Evolutionary conservation across 2,113 vertebrate species (phyloP).

Genomic region (Tachysurus fulvidraco): DNA sequence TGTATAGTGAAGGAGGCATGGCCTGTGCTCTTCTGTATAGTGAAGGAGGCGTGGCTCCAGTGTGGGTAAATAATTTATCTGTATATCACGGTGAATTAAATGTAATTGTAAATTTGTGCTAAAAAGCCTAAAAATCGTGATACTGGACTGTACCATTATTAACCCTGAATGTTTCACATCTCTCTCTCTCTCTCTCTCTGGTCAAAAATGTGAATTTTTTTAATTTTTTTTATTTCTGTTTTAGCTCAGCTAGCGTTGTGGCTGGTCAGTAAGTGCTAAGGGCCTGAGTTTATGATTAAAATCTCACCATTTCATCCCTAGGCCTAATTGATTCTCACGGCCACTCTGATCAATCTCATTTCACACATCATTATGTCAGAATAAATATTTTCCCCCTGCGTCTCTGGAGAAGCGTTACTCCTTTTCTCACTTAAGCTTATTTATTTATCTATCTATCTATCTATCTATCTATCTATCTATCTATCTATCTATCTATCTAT

Average conservation of each 20-base stretch:
- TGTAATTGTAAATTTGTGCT: background rate
- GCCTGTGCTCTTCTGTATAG: background rate
- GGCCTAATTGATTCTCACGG: constrained; percentile 42
- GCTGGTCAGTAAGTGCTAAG: constrained; percentile 18
- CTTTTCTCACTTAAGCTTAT: background rate
- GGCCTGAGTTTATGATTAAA: constrained; percentile 21
- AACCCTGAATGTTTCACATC: background rate
- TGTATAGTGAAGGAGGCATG: background rate
- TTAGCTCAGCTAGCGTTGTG: too few species aligned
- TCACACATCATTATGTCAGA: constrained; percentile 55
- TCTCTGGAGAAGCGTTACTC: constrained; percentile 22
- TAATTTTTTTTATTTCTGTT: too few species aligned
- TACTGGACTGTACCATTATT: background rate
- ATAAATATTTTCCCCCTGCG: constrained; percentile 37
- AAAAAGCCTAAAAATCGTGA: background rate
- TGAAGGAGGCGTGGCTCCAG: background rate
- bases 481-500: background rate
- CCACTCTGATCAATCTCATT: constrained; percentile 53
- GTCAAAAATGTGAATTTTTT: too few species aligned
- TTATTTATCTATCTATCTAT: too few species aligned
- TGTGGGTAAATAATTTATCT: background rate
- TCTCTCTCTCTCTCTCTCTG: background rate
- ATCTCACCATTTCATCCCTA: constrained; percentile 30
- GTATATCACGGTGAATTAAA: background rate
- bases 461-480: background rate